Conservation (phyloP, 1,140 invertebrate genomes). For the Drosophila nigromelanica region DNA sequence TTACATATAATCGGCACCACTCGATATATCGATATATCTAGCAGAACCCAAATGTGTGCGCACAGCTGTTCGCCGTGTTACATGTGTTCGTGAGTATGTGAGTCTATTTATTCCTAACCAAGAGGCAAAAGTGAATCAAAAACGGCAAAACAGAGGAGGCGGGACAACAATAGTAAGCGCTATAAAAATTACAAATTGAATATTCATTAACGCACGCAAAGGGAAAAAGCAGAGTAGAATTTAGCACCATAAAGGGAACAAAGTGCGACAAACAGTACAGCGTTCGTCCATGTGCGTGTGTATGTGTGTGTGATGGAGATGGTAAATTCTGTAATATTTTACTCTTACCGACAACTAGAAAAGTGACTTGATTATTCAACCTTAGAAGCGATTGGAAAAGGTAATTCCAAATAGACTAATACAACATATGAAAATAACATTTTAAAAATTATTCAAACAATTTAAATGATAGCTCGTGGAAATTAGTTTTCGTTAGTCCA, state of each 20-base stretch:
- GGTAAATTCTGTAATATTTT: background rate
- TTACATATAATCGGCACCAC: conserved; percentile 6
- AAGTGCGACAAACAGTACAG: conserved; percentile 28
- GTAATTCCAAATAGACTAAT: background rate
- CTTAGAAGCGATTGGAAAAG: no score
- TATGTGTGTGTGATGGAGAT: conserved; percentile 29
- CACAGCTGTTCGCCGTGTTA: conserved; percentile 56
- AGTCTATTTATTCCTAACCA: conserved; percentile 66
- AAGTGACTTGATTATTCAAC: background rate
- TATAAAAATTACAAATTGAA: conserved; percentile 32
- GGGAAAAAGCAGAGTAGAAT: conserved; percentile 10
- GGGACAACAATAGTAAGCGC: background rate
- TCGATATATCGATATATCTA: conserved; percentile 10
- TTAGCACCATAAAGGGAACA: conserved; percentile 30
- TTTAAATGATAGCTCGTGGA: no score
- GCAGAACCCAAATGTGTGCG: conserved; percentile 3
- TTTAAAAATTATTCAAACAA: background rate
- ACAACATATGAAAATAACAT: background rate
- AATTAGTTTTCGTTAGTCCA: no score
- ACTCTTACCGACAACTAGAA: background rate
- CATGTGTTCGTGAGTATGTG: conserved; percentile 44
- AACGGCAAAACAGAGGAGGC: background rate
- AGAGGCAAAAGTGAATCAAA: conserved; percentile 30
- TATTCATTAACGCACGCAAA: conserved; percentile 27
- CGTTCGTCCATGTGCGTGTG: conserved; percentile 6